A percentile compares a stretch with the other conserved stretches of the same genome.
Conservation (phyloP, 2,797 vertebrate genomes). For the Strix occidentalis region DNA sequence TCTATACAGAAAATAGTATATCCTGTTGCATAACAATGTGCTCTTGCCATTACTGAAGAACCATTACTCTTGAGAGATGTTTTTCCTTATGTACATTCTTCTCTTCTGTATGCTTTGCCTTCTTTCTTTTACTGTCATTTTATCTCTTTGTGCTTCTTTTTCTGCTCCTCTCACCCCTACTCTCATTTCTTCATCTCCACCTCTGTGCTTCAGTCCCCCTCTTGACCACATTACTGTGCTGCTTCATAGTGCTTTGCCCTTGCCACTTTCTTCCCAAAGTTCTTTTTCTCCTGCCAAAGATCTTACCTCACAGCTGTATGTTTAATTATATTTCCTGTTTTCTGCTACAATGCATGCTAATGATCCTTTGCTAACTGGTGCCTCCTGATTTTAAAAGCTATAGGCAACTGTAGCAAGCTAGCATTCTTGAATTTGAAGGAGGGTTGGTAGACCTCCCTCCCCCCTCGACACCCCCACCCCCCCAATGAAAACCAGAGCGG, state of each 20-base stretch:
- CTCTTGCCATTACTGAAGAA: not conserved
- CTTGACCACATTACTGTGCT: not conserved
- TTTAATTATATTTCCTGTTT: conserved; percentile 16
- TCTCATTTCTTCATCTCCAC: not conserved
- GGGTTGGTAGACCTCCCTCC: not conserved
- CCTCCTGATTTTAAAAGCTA: not conserved
- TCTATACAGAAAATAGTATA: not conserved
- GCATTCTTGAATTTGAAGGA: not conserved
- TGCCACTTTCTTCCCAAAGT: not conserved
- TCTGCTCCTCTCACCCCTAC: not conserved
- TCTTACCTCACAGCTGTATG: not conserved
- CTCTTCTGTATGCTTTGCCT: not conserved
- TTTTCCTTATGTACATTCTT: not conserved
- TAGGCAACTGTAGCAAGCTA: not conserved
- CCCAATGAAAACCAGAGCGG: not conserved
- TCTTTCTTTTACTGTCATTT: not conserved
- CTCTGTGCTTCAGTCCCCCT: not conserved
- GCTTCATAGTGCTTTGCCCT: not conserved
- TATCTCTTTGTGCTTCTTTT: not conserved
- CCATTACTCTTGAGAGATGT: not conserved
- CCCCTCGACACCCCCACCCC: not conserved
- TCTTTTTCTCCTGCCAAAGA: not conserved
- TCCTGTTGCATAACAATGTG: not conserved
- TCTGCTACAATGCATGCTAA: not conserved
- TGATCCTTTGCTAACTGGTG: not conserved